Percentiles rank a stretch among this genome's conserved stretches.
Conservation (phyloP, 2,113 vertebrate genomes). For the Ardeotis arabs region DNA sequence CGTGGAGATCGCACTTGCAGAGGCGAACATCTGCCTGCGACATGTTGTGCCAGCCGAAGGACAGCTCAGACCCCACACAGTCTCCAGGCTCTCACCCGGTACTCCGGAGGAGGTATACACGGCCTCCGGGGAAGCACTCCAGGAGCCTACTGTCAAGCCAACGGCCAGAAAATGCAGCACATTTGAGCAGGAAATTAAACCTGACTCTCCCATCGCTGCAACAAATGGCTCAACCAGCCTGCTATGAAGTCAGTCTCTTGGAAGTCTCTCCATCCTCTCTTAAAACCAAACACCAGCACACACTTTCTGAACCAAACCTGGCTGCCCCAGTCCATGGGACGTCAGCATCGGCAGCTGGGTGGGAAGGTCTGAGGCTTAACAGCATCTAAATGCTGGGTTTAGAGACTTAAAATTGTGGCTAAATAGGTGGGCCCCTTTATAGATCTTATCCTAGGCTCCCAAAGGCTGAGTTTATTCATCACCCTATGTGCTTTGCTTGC, state of each 20-base stretch:
- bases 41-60: not conserved
- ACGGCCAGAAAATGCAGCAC: not conserved
- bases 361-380: not conserved
- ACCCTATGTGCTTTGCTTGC: slow-evolving; percentile 44
- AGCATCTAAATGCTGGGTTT: not conserved
- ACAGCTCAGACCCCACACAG: not conserved
- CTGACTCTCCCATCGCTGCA: not conserved
- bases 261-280: not conserved
- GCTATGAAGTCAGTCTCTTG: not conserved
- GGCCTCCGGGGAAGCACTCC: not conserved
- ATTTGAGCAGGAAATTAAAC: slow-evolving; percentile 14
- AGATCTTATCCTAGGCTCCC: not conserved
- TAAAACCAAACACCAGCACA: not conserved
- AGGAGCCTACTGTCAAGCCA: not conserved
- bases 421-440: not conserved
- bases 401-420: not conserved
- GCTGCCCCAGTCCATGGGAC: not conserved
- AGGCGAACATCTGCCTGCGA: not conserved
- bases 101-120: not conserved
- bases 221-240: not conserved
- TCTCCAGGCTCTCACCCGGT: not conserved
- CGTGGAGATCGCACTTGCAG: not conserved
- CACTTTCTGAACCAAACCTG: not conserved
- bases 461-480: slow-evolving; percentile 46
- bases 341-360: not conserved